phyloP scores from a whole-genome alignment of 2,113 vertebrate genomes.

The Collichthys lucidus region DNA sequence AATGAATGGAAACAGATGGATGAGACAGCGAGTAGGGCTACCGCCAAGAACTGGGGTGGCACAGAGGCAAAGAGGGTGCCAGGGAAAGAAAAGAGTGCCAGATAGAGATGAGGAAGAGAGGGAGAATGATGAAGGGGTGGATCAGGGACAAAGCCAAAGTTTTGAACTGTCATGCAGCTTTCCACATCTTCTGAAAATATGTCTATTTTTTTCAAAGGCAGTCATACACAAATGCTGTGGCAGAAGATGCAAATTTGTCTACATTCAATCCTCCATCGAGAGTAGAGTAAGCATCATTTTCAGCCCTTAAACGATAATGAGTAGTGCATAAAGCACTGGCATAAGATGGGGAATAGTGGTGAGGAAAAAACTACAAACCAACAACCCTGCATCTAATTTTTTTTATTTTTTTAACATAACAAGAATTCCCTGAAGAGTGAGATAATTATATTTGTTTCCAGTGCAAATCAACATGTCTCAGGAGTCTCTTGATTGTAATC shows the following conservation, averaged over 20 bases:
- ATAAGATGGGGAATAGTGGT: background rate
- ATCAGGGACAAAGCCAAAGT: background rate
- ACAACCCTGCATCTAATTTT: background rate
- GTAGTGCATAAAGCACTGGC: background rate
- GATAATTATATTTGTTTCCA: background rate
- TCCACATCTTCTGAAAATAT: conserved; percentile 1
- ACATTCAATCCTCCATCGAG: background rate
- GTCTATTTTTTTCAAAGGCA: background rate
- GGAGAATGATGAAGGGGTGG: conserved; percentile 23
- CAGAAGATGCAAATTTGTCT: background rate
- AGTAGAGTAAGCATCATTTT: background rate
- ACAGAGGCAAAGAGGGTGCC: conserved; percentile 44
- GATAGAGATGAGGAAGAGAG: conserved; percentile 32
- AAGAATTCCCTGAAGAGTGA: background rate
- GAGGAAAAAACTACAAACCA: background rate
- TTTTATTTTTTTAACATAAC: background rate
- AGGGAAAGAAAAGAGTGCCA: conserved; percentile 51
- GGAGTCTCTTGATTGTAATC: conserved; percentile 12
- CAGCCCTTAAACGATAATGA: conserved; percentile 2
- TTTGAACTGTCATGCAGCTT: conserved; percentile 15
- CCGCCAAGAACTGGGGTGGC: conserved; percentile 76
- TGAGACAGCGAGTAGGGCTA: conserved; percentile 63
- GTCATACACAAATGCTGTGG: background rate
- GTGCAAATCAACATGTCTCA: background rate
- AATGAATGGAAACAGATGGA: conserved; percentile 87